phyloP scores from a whole-genome alignment of 2,113 vertebrate species.

The Mustelus asterias region DNA sequence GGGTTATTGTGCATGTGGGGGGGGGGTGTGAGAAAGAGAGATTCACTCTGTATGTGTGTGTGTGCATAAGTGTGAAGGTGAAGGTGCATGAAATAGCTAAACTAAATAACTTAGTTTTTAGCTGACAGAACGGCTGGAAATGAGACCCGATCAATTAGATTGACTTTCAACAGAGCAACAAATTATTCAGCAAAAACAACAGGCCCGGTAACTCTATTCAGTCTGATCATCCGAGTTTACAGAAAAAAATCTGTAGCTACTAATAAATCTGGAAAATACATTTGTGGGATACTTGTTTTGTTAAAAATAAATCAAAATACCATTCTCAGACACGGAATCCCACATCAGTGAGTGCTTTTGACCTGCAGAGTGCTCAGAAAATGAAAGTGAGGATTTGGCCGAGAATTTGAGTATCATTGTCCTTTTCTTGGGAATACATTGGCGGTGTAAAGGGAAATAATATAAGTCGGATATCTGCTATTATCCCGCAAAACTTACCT shows the following conservation, averaged over 20 bases:
- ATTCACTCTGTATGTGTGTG: not conserved
- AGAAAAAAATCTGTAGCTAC: not conserved
- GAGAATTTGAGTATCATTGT: not conserved
- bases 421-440: not conserved
- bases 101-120: not conserved
- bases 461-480: not conserved
- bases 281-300: not conserved
- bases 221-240: not conserved
- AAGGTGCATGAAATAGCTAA: not conserved
- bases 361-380: not conserved
- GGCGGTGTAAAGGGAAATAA: not conserved
- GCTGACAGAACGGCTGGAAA: not conserved
- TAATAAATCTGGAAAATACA: not conserved
- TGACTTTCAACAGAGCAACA: not conserved
- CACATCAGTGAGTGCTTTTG: not conserved
- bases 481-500: not conserved
- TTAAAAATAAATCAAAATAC: conserved; percentile 27
- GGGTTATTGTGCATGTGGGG: not conserved
- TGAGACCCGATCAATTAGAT: not conserved
- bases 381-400: not conserved
- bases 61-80: too few species aligned
- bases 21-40: not conserved
- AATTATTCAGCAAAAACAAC: not conserved
- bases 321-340: not conserved
- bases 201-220: not conserved